These are phyloP conservation scores for Pristiophorus japonicus DNA, from an alignment of 2,113 vertebrate species.

Conservation along the genomic window DNA sequence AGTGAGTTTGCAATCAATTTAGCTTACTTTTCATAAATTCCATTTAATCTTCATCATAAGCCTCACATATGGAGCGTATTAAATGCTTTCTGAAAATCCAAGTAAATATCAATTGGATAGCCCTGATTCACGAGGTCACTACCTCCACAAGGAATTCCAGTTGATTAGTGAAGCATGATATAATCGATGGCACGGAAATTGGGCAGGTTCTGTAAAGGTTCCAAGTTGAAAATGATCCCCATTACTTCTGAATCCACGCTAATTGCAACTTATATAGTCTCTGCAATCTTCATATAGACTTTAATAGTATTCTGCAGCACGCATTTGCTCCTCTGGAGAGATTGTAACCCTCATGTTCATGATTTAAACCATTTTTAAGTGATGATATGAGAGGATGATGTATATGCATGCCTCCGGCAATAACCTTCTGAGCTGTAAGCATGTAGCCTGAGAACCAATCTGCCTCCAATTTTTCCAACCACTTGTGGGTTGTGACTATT, in stretches of 20 bases:
- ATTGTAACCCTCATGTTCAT: neutral
- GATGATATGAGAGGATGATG: neutral
- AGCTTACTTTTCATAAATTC: neutral
- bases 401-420: neutral
- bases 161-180: neutral
- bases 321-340: neutral
- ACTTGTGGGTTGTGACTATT: neutral
- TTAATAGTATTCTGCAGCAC: neutral
- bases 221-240: neutral
- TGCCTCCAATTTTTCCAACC: neutral
- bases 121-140: neutral
- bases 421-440: neutral
- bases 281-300: neutral
- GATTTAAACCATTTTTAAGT: neutral
- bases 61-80: neutral
- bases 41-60: neutral
- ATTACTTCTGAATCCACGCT: neutral
- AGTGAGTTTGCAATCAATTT: neutral
- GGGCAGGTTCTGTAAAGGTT: neutral
- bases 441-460: neutral
- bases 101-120: neutral
- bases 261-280: neutral
- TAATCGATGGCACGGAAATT: neutral
- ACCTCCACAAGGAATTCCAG: neutral
- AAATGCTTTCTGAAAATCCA: neutral